These are phyloP conservation scores for Leptopilina myrica DNA, from an alignment of 2,888 invertebrate species.

Conservation along the genomic window DNA sequence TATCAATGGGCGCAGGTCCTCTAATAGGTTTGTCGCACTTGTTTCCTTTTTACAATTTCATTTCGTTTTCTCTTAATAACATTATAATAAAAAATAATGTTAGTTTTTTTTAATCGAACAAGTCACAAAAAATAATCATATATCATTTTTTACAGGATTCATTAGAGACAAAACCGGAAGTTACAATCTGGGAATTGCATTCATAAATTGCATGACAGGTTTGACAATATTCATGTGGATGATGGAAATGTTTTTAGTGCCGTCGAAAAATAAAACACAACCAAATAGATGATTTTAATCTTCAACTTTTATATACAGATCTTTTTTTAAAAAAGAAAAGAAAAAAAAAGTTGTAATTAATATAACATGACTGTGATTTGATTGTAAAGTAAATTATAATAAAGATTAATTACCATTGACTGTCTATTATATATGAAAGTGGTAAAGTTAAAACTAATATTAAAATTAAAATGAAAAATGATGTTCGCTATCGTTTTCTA, in stretches of 20 bases:
- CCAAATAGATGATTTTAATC: slow-evolving; percentile 10
- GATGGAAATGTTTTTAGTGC: slow-evolving; percentile 72
- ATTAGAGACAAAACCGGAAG: slow-evolving; percentile 81
- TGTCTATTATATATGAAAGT: too few species aligned
- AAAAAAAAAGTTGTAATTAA: too few species aligned
- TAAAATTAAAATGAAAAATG: too few species aligned
- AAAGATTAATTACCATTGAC: too few species aligned
- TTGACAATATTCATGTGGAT: slow-evolving; percentile 81
- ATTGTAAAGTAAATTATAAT: too few species aligned
- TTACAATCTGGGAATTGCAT: slow-evolving; percentile 80
- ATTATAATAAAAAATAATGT: not conserved
- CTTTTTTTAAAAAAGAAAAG: too few species aligned
- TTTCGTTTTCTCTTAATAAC: slow-evolving; percentile 33
- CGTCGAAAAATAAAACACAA: slow-evolving; percentile 49
- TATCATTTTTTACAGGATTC: slow-evolving; percentile 78
- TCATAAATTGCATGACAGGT: slow-evolving; percentile 81
- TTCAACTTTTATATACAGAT: not conserved
- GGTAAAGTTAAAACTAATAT: too few species aligned
- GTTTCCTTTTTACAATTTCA: too few species aligned
- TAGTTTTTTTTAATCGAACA: not conserved
- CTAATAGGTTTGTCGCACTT: slow-evolving; percentile 79
- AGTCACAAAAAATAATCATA: not conserved
- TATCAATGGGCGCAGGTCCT: slow-evolving; percentile 81
- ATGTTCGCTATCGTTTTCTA: too few species aligned
- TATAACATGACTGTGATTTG: too few species aligned